These are phyloP conservation scores for Tachina grossa DNA, from an alignment of 2,888 invertebrate genomes.

Conservation along the genomic window DNA sequence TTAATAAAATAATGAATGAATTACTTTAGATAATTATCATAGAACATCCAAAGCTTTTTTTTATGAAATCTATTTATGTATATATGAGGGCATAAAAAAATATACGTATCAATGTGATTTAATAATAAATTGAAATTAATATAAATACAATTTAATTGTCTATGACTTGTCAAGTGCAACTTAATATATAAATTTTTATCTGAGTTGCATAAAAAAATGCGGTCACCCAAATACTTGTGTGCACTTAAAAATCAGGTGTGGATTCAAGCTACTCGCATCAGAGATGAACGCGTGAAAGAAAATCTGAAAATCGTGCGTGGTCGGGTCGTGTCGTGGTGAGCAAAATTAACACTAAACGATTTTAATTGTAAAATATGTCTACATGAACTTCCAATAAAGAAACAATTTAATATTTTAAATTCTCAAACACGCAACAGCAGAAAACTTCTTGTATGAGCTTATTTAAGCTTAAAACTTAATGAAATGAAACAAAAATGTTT, in stretches of 20 bases:
- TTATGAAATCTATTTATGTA: neutral
- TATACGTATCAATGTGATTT: constrained; percentile 7
- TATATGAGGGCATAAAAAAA: neutral
- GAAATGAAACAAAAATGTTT: too few species aligned
- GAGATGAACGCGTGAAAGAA: too few species aligned
- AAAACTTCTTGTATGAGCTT: too few species aligned
- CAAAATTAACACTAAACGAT: too few species aligned
- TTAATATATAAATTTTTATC: constrained; percentile 38
- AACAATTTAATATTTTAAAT: too few species aligned
- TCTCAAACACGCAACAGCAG: too few species aligned
- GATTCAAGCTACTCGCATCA: too few species aligned
- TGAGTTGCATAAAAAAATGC: constrained; percentile 26
- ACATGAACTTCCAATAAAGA: too few species aligned
- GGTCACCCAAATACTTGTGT: constrained; percentile 53
- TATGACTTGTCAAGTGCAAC: constrained; percentile 41
- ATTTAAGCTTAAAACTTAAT: too few species aligned
- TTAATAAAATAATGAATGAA: neutral
- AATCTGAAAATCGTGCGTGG: too few species aligned
- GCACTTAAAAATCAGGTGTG: constrained; percentile 34
- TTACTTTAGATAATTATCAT: neutral
- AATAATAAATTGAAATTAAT: constrained; percentile 22
- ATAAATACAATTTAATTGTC: constrained; percentile 25
- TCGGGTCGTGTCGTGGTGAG: too few species aligned
- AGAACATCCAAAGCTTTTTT: neutral
- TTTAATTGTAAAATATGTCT: too few species aligned